phyloP scores from a whole-genome alignment of 2,888 invertebrate genomes.

The Alsophila aescularia region DNA sequence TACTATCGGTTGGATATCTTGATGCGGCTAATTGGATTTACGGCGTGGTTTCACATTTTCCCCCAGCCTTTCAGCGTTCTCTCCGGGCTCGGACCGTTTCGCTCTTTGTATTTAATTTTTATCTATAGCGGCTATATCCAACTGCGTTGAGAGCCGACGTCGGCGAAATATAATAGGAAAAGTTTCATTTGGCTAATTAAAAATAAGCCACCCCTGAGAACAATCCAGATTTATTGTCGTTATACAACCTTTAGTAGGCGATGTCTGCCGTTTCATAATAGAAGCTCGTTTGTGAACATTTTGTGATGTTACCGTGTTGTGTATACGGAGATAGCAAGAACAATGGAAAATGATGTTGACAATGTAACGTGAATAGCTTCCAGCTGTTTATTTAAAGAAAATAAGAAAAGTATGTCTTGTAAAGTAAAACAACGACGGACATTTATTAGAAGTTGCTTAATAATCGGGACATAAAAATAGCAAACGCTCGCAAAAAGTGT shows the following conservation, averaged over 20 bases:
- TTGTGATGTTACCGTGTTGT: conserved; percentile 40
- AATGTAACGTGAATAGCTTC: conserved; percentile 55
- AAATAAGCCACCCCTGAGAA: conserved; percentile 72
- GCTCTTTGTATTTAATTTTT: conserved; percentile 70
- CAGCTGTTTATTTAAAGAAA: conserved; percentile 19
- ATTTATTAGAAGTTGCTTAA: conserved; percentile 4
- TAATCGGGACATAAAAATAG: conserved; percentile 16
- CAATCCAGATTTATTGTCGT: conserved; percentile 72
- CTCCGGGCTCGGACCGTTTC: conserved; percentile 43
- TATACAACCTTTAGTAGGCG: conserved; percentile 61
- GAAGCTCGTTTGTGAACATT: conserved; percentile 63
- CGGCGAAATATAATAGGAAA: conserved; percentile 74
- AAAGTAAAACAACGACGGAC: conserved; percentile 44
- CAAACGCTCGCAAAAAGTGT: conserved; percentile 17
- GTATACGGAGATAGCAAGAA: conserved; percentile 54
- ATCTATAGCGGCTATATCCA: conserved; percentile 47
- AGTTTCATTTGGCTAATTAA: conserved; percentile 82
- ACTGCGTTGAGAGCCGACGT: conserved; percentile 53
- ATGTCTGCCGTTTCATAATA: conserved; percentile 61
- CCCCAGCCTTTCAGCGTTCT: conserved; percentile 51
- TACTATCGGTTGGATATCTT: conserved; percentile 66
- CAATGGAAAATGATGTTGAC: conserved; percentile 59
- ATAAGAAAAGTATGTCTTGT: conserved; percentile 3
- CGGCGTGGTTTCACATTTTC: conserved; percentile 64
- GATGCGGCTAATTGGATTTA: conserved; percentile 73